Percentiles rank a stretch among this genome's conserved stretches.
These are phyloP conservation scores for Caenorhabditis sulstoni DNA, from an alignment of 2,888 invertebrate genomes.

Conservation along the genomic window DNA sequence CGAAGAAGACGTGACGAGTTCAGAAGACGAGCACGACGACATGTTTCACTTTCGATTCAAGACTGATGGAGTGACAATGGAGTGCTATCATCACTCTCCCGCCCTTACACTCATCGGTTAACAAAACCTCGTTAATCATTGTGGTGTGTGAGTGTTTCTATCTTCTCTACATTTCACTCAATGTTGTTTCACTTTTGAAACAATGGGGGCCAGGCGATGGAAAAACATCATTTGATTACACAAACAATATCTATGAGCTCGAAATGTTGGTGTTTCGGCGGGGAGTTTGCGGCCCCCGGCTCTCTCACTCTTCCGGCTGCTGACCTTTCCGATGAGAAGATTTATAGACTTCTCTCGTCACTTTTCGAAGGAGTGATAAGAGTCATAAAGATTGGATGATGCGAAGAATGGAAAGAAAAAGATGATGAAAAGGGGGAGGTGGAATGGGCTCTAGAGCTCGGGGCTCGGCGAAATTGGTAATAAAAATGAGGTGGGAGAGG, in stretches of 20 bases:
- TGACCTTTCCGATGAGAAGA: conserved; percentile 39
- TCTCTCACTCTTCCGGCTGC: conserved; percentile 15
- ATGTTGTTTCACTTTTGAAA: conserved; percentile 20
- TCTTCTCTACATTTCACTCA: not conserved
- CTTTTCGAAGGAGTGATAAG: not conserved
- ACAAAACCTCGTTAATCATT: conserved; percentile 57
- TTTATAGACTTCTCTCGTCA: conserved; percentile 6
- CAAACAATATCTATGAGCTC: no score
- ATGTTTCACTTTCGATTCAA: no score
- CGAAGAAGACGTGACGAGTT: conserved; percentile 6
- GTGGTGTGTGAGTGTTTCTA: no score
- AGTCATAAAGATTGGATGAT: not conserved
- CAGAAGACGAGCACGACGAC: conserved; percentile 10
- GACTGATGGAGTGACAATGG: no score
- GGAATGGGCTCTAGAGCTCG: not conserved
- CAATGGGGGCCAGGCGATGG: conserved; percentile 3
- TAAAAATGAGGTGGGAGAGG: not conserved
- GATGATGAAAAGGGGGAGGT: no score
- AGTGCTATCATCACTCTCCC: no score
- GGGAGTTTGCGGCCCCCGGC: not conserved
- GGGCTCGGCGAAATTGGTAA: not conserved
- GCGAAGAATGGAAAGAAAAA: not conserved
- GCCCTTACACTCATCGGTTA: no score
- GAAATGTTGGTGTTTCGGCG: no score
- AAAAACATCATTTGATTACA: conserved; percentile 47